These are phyloP conservation scores for Coleophora deauratella DNA, from an alignment of 2,888 invertebrate genomes.

Conservation along the genomic window DNA sequence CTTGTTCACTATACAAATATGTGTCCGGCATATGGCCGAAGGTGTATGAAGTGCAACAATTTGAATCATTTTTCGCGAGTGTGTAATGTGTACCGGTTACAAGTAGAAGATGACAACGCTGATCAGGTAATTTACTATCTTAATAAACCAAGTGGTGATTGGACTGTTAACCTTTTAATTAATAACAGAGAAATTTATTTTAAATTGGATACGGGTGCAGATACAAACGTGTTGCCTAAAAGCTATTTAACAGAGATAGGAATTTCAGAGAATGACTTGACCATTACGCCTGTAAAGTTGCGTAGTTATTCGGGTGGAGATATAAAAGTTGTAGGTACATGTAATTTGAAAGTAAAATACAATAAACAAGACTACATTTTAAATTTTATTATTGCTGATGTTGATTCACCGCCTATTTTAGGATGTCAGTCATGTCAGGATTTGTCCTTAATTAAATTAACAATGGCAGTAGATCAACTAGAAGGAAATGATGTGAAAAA, in stretches of 20 bases:
- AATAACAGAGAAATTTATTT: not conserved
- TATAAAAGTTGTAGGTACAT: not conserved
- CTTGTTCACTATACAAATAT: no score
- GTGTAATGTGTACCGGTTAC: no score
- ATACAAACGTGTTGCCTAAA: not conserved
- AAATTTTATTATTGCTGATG: slow-evolving; percentile 1
- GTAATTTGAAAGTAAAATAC: no score
- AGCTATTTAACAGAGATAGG: not conserved
- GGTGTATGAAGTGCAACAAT: no score
- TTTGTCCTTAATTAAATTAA: not conserved
- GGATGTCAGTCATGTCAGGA: slow-evolving; percentile 1
- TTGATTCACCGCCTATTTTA: slow-evolving; percentile 1
- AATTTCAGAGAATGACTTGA: not conserved
- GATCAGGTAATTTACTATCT: no score
- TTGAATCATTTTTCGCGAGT: no score
- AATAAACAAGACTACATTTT: not conserved
- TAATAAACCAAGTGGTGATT: no score
- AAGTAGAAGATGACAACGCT: no score
- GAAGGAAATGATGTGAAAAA: no score
- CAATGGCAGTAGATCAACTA: no score
- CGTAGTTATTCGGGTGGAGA: not conserved
- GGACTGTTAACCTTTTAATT: not conserved
- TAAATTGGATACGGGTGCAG: not conserved
- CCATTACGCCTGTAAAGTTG: not conserved
- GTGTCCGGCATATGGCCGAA: no score